These are phyloP conservation scores for Aphelenchoides fujianensis DNA, from an alignment of 1,140 invertebrate genomes.

Conservation along the genomic window DNA sequence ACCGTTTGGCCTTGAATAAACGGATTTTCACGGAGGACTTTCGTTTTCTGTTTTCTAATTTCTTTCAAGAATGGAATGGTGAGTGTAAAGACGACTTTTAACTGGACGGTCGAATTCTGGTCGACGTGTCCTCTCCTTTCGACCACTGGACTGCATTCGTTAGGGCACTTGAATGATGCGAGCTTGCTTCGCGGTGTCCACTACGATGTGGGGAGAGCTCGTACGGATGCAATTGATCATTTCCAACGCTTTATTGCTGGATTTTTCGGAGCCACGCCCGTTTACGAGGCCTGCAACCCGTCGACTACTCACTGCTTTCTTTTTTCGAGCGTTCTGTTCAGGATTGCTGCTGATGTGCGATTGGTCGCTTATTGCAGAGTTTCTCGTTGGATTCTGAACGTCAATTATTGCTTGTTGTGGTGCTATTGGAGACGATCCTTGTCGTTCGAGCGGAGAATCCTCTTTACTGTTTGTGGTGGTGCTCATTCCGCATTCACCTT, in stretches of 20 bases:
- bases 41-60: too few species aligned
- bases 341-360: background rate
- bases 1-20: background rate
- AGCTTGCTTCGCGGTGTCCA: background rate
- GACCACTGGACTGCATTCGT: too few species aligned
- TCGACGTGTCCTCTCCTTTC: too few species aligned
- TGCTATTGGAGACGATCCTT: background rate
- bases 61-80: background rate
- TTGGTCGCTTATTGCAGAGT: background rate
- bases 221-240: background rate
- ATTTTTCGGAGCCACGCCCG: too few species aligned
- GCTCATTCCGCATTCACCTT: background rate
- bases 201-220: background rate
- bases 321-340: too few species aligned
- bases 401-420: background rate
- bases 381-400: background rate
- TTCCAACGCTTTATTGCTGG: background rate
- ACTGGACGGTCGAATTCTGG: background rate
- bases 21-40: background rate
- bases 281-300: too few species aligned
- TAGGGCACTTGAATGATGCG: too few species aligned
- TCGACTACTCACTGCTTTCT: too few species aligned
- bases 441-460: background rate
- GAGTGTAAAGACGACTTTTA: background rate
- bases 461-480: slow-evolving; percentile 1